Base-by-base conservation (phyloP, 2,888 invertebrate species). In the Aspidiotus destructor region DNA sequence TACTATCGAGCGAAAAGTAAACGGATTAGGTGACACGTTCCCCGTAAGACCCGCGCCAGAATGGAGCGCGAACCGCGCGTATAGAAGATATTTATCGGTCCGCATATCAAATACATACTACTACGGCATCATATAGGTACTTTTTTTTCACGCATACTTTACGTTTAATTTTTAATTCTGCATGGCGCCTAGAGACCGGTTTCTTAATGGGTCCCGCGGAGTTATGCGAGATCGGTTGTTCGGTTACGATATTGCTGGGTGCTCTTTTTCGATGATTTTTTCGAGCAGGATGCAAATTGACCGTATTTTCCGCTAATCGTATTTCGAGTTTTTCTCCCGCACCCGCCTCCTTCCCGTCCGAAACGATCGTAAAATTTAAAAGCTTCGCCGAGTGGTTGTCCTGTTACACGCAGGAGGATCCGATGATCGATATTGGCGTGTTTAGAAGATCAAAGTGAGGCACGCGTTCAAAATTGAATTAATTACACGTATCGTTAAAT, bases 121-220 rank as follows among this genome's bases (percentile, higher is more conserved):
- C 28, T 28, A 28, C 28, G 5, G 28, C 28, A 28, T 28, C 28
- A 28, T 28, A 28, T 28, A 28, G 2, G 28, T 28, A 28, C 28
- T 28, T 28, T 28, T 28, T n/a, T 28, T 28, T 28, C 28, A 28
- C 28, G 28, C 28, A 28, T 28, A 28, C 13, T 54, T 16, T 54
- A 40, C 10, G 40, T 28, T 64, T 55, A 41, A 42, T 61, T 60
- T 44, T 58, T 65, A 65, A 65, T 65, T 57, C 58, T 13, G 60
- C 48, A 60, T 65, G 65, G 65, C 65, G 65, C 65, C 65, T 65
- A 58, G 9, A 52, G 65, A 65, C 65, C 65, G 58, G 65, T 65
- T 65, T 65, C 44, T 65, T 65, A 65, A 65, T 65, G 65, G 57
- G 52, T 62, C 42, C 48, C 48, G 42, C 10, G n/a, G 28, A 62